Evolutionary conservation across 2,113 vertebrate genomes (phyloP).

Genomic region (Plestiodon gilberti): DNA sequence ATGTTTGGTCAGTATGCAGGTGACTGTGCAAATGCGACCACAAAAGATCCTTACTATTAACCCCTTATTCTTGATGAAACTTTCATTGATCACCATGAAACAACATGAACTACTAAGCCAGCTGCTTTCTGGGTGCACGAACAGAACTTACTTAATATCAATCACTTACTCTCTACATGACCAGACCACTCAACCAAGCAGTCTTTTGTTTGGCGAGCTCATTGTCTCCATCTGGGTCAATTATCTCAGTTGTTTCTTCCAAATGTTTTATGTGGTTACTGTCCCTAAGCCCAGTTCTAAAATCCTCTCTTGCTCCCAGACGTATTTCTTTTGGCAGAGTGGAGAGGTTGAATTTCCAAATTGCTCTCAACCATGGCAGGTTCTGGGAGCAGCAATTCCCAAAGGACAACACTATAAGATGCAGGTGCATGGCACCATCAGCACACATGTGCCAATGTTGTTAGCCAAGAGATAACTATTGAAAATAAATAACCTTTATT

Average conservation of each 20-base stretch:
- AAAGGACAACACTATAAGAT: background rate
- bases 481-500: background rate
- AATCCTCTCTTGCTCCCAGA: background rate
- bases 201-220: background rate
- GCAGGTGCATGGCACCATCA: background rate
- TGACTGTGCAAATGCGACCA: background rate
- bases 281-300: background rate
- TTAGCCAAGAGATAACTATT: background rate
- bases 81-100: no score
- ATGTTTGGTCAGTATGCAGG: background rate
- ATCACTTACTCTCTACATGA: background rate
- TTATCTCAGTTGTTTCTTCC: background rate
- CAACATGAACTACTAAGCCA: background rate
- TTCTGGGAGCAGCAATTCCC: background rate
- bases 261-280: background rate
- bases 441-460: background rate
- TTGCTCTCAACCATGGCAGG: background rate
- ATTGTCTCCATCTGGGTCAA: background rate
- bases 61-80: no score
- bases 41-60: background rate
- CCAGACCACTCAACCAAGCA: background rate
- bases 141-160: background rate
- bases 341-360: background rate
- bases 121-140: background rate
- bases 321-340: no score